These are phyloP conservation scores for Phymanthus crucifer DNA, from an alignment of 92 coral and sea anemone species.

Conservation along the genomic window DNA sequence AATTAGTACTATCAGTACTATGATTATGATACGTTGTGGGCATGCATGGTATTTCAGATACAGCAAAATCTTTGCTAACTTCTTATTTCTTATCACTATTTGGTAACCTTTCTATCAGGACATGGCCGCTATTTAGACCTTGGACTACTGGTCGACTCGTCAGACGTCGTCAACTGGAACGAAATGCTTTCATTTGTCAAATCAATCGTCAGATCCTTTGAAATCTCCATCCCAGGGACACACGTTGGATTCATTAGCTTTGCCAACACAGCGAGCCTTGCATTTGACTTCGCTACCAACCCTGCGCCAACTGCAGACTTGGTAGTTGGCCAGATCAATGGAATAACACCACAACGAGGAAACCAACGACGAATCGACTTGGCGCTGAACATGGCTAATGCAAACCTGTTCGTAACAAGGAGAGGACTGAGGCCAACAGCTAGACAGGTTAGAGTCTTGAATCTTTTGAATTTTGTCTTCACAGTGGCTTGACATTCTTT, in stretches of 20 bases:
- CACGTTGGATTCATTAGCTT: constrained; percentile 69
- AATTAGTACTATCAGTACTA: too few species aligned
- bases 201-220: constrained; percentile 51
- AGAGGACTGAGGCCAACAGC: constrained; percentile 58
- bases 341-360: constrained; percentile 42
- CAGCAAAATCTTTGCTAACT: too few species aligned
- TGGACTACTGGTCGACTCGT: constrained; percentile 75
- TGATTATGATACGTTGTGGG: too few species aligned
- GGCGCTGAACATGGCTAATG: constrained; percentile 43
- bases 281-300: constrained; percentile 53
- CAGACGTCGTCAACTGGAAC: constrained; percentile 62
- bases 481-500: not conserved
- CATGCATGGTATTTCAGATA: too few species aligned
- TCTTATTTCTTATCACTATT: not conserved
- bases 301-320: constrained; percentile 27
- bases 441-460: constrained; percentile 46
- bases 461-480: not conserved
- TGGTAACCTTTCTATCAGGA: constrained; percentile 16
- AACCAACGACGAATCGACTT: constrained; percentile 58
- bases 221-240: constrained; percentile 53
- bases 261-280: constrained; percentile 45
- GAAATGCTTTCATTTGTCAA: constrained; percentile 52
- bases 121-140: constrained; percentile 59
- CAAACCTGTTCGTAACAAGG: constrained; percentile 38
- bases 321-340: constrained; percentile 39